These are phyloP conservation scores for Xylota segnis DNA, from an alignment of 2,888 invertebrate genomes.

Conservation along the genomic window DNA sequence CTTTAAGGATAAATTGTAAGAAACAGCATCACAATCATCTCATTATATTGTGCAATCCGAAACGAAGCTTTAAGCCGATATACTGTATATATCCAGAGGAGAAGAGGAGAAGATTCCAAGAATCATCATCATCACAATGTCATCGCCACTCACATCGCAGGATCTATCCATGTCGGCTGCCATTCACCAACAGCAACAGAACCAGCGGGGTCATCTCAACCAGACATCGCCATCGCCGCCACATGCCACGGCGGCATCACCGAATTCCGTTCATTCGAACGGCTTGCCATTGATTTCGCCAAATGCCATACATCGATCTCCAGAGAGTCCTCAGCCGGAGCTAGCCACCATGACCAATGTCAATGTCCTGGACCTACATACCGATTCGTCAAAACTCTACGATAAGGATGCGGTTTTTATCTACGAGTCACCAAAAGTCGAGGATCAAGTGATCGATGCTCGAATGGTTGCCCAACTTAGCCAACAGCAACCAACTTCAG, in stretches of 20 bases:
- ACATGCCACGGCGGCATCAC: slow-evolving; percentile 78
- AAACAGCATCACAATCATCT: slow-evolving; percentile 12
- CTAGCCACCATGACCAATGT: slow-evolving; percentile 95
- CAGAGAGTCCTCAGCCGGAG: slow-evolving; percentile 90
- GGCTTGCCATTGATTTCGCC: slow-evolving; percentile 82
- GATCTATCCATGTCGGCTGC: slow-evolving; percentile 78
- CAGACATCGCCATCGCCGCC: slow-evolving; percentile 79
- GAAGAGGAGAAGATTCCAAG: slow-evolving; percentile 42
- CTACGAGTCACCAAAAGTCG: slow-evolving; percentile 83
- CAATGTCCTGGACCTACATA: slow-evolving; percentile 90
- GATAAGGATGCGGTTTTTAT: slow-evolving; percentile 84
- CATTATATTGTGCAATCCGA: slow-evolving; percentile 48
- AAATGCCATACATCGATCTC: slow-evolving; percentile 84
- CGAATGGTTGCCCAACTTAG: slow-evolving; percentile 83
- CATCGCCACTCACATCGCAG: slow-evolving; percentile 79
- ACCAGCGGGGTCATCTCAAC: slow-evolving; percentile 74
- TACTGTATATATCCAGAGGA: background rate
- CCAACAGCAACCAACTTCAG: slow-evolving; percentile 78
- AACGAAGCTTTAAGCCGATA: slow-evolving; percentile 48
- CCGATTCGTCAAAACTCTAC: slow-evolving; percentile 83
- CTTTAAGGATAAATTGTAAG: slow-evolving; percentile 47
- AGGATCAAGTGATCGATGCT: slow-evolving; percentile 84
- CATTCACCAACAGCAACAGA: slow-evolving; percentile 78
- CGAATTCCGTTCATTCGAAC: slow-evolving; percentile 81
- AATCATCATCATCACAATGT: slow-evolving; percentile 70